phyloP scores from a whole-genome alignment of 2,888 invertebrate species.

The Drosophila neoperkinsi region DNA sequence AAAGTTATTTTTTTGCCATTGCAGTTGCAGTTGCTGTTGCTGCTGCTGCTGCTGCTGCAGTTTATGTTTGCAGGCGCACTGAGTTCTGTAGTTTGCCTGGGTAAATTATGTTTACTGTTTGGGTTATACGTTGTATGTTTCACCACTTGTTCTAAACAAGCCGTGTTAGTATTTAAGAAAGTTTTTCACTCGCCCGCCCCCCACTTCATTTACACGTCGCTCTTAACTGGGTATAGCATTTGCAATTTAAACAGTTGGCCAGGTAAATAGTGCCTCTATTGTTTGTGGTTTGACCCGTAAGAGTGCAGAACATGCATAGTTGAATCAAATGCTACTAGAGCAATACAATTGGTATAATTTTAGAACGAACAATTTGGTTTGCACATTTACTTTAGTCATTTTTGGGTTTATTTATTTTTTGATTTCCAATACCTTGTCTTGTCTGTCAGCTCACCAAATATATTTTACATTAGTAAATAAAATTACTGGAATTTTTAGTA shows the following conservation, averaged over 20 bases:
- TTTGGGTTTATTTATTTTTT: not conserved
- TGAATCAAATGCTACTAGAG: not conserved
- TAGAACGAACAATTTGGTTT: not conserved
- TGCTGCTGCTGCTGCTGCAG: constrained; percentile 56
- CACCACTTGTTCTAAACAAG: constrained; percentile 36
- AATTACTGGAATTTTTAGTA: not conserved
- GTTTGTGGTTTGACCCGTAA: constrained; percentile 10
- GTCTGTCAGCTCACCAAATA: not conserved
- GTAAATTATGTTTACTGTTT: constrained; percentile 64
- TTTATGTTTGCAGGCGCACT: constrained; percentile 22
- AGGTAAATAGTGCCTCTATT: constrained; percentile 21
- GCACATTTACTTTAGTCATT: not conserved
- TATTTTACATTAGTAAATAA: not conserved
- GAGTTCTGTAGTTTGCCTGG: constrained; percentile 49
- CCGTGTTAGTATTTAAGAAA: constrained; percentile 43
- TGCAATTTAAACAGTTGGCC: constrained; percentile 50
- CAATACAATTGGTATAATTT: not conserved
- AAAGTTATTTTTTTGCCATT: constrained; percentile 45
- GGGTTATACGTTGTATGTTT: constrained; percentile 45
- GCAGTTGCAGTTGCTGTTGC: constrained; percentile 31
- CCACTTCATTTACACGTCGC: not conserved
- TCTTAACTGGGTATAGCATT: constrained; percentile 16
- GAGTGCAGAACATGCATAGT: not conserved
- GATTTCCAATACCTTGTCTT: not conserved
- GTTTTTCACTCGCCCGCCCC: not conserved